Evolutionary conservation across 2,888 invertebrate species (phyloP), one percentile per base, ranked within the genome.

Genomic region (Leucophora obtusa): DNA sequence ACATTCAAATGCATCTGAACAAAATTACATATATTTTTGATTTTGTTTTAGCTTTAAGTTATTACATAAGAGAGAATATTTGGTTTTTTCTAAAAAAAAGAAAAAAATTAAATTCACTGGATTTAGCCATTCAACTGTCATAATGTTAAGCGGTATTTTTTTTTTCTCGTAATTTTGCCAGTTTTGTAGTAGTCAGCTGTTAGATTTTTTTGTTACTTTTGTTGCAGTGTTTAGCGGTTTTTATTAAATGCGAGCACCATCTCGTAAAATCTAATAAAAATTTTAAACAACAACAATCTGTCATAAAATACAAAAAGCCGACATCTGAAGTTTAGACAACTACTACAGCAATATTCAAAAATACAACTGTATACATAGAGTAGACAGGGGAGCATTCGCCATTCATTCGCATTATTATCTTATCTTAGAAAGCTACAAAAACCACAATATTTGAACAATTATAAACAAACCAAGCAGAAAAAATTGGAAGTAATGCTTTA

Each of bases 91-190:
- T 51, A 24, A 24, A 54, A n/a, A 1, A 56, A 24, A 24, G 24
- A n/a, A 1, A 56, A 33, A 28, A n/a, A 21, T 11, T 15, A 54
- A 66, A 66, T 53, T 24, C 54, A 68, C 24, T 43, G 28, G 38
- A 56, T 68, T 68, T 68, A 56, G 24, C 54, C 17, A 68, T 68
- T 68, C 66, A 68, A 28, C 43, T 68, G 66, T 68, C 66, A 68
- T 68, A 56, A 56, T 68, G 43, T 43, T 68, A 68, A 68, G 54
- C 66, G 38, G 54, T 28, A 43, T 54, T 28, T 68, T 47, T n/a
- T 14, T 47, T 47, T 47, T n/a, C n/a, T 43, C 43, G 14, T 47
- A 47, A 14, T 47, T 47, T 47, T 47, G n/a, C 43, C n/a, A 6
- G n/a, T 47, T 47, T n/a, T 47, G 14, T 47, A 6, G 43, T 47